Conservation (phyloP, 1,140 invertebrate genomes). For the Cyclargus thomasi region DNA sequence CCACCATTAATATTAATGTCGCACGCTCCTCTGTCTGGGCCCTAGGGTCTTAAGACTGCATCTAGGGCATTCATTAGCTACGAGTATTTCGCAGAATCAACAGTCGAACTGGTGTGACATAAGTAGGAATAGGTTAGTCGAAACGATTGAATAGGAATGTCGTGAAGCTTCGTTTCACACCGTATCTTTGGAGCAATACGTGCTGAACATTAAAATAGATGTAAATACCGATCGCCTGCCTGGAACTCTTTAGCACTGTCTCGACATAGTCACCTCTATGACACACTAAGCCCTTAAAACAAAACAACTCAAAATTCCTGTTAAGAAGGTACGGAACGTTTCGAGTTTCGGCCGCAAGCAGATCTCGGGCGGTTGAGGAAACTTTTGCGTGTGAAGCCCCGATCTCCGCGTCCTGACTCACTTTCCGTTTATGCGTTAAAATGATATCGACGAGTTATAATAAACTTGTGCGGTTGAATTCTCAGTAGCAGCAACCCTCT, state of each 20-base stretch:
- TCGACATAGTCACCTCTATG: neutral
- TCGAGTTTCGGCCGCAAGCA: neutral
- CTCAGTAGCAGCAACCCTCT: conserved; percentile 28
- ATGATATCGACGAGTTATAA: conserved; percentile 23
- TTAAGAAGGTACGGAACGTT: neutral
- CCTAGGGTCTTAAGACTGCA: neutral
- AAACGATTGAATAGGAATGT: neutral
- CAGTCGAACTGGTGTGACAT: neutral
- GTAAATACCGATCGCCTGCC: too few species aligned
- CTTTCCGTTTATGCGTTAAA: conserved; percentile 26
- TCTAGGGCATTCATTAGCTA: neutral
- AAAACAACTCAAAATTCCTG: neutral
- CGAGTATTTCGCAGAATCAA: neutral
- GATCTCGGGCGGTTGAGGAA: neutral
- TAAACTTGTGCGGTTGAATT: conserved; percentile 24
- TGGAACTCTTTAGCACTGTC: too few species aligned
- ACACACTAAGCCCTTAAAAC: neutral
- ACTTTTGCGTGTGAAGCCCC: conserved; percentile 14
- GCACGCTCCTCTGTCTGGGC: neutral
- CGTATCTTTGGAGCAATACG: neutral
- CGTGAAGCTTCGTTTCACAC: neutral
- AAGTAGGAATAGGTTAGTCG: neutral
- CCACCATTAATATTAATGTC: neutral
- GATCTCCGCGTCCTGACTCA: conserved; percentile 28
- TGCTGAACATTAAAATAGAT: neutral